Percentiles rank a stretch among this genome's conserved stretches.
Conservation (phyloP, 2,888 invertebrate genomes). For the Thereva nobilitata region DNA sequence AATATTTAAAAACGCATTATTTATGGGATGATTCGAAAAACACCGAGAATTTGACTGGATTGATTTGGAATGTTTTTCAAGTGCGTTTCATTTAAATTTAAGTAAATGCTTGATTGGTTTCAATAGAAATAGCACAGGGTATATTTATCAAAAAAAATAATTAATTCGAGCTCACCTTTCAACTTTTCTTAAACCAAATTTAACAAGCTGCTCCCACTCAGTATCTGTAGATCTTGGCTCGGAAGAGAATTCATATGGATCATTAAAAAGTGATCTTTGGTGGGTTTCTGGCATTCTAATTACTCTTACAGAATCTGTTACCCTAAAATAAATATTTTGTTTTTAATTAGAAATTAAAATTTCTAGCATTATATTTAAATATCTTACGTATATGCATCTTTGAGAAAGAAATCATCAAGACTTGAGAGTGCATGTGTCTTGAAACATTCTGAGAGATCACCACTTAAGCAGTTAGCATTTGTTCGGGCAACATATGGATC, state of each 20-base stretch:
- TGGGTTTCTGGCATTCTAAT: slow-evolving; percentile 71
- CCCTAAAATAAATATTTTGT: slow-evolving; percentile 49
- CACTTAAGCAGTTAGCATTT: slow-evolving; percentile 74
- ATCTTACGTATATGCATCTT: slow-evolving; percentile 61
- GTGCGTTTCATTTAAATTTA: no score
- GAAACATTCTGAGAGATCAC: slow-evolving; percentile 84
- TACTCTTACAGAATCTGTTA: slow-evolving; percentile 74
- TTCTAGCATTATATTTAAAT: neutral
- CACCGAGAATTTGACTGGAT: no score
- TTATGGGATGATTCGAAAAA: no score
- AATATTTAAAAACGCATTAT: no score
- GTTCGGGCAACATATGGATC: slow-evolving; percentile 78
- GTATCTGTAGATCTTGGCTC: slow-evolving; percentile 73
- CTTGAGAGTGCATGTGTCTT: slow-evolving; percentile 77
- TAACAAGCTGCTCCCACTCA: slow-evolving; percentile 80
- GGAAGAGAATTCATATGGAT: slow-evolving; percentile 74
- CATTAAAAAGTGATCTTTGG: slow-evolving; percentile 69
- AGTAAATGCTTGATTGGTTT: no score
- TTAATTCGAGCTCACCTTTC: slow-evolving; percentile 62
- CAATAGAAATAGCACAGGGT: neutral
- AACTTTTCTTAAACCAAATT: slow-evolving; percentile 75
- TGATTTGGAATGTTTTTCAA: no score
- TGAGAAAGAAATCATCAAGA: slow-evolving; percentile 78
- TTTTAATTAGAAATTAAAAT: slow-evolving; percentile 1
- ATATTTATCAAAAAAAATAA: slow-evolving; percentile 9